phyloP scores from a whole-genome alignment of 2,888 invertebrate species.

The Lasius platythorax region DNA sequence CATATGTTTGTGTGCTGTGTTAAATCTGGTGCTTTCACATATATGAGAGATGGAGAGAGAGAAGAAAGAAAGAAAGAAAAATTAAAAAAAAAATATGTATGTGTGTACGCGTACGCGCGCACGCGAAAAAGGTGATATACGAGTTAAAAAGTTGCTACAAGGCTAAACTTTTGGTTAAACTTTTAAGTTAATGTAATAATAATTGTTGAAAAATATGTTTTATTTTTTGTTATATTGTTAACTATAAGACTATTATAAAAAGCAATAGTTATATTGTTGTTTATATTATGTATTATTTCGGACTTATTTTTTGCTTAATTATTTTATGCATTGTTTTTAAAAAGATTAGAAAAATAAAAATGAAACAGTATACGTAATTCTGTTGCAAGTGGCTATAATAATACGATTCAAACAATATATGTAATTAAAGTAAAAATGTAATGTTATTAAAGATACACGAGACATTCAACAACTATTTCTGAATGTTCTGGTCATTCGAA shows the following conservation, averaged over 20 bases:
- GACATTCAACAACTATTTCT: neutral
- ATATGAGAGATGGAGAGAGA: neutral
- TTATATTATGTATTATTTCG: neutral
- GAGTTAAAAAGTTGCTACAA: conserved; percentile 23
- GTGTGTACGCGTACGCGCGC: neutral
- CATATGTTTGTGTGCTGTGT: conserved; percentile 67
- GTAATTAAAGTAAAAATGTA: neutral
- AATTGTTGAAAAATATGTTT: conserved; percentile 7
- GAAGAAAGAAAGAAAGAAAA: neutral
- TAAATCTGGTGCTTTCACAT: conserved; percentile 70
- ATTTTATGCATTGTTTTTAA: neutral
- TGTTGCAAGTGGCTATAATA: neutral
- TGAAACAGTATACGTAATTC: neutral
- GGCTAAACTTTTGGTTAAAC: neutral
- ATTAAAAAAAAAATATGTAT: neutral
- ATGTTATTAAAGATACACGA: neutral
- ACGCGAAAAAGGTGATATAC: neutral
- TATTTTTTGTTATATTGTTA: neutral
- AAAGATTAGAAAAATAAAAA: neutral
- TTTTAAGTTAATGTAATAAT: neutral
- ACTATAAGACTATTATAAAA: neutral
- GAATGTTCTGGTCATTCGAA: neutral
- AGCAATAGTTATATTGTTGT: neutral
- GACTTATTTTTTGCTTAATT: conserved; percentile 3
- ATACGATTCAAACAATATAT: neutral